phyloP scores from a whole-genome alignment of 2,888 invertebrate species.

The Chironomus tentans region DNA sequence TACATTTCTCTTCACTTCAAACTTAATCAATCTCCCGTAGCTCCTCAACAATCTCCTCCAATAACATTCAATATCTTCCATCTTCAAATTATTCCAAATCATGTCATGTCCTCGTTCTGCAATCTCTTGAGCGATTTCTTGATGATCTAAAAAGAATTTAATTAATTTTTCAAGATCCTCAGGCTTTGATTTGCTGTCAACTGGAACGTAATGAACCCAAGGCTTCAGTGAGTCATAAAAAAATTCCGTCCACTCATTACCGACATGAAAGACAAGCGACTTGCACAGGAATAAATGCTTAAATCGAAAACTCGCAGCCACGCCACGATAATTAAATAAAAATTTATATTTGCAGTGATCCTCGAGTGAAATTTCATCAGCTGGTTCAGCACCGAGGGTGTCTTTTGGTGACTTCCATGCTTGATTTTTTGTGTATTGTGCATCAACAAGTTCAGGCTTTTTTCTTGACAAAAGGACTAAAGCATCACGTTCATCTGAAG shows the following conservation, averaged over 20 bases:
- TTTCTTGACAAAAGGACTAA: slow-evolving; percentile 71
- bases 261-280: slow-evolving; percentile 89
- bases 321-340: slow-evolving; percentile 92
- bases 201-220: slow-evolving; percentile 93
- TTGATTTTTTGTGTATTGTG: slow-evolving; percentile 95
- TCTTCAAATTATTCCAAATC: slow-evolving; percentile 71
- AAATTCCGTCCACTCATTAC: slow-evolving; percentile 90
- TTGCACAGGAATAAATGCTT: slow-evolving; percentile 91
- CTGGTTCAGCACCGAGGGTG: slow-evolving; percentile 74
- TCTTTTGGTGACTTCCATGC: slow-evolving; percentile 97
- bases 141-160: slow-evolving; percentile 65
- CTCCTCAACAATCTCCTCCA: slow-evolving; percentile 69
- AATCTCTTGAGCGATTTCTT: slow-evolving; percentile 63
- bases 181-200: slow-evolving; percentile 51
- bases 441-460: slow-evolving; percentile 71
- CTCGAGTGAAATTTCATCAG: slow-evolving; percentile 77
- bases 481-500: slow-evolving; percentile 82
- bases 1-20: slow-evolving; percentile 51
- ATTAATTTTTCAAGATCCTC: slow-evolving; percentile 63
- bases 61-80: slow-evolving; percentile 77
- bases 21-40: slow-evolving; percentile 66
- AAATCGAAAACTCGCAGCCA: slow-evolving; percentile 94
- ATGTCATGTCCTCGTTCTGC: slow-evolving; percentile 74
- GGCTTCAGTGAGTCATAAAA: slow-evolving; percentile 85
- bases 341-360: slow-evolving; percentile 90